These are phyloP conservation scores for Drosophila neotestacea DNA, from an alignment of 2,888 invertebrate species.

Conservation along the genomic window DNA sequence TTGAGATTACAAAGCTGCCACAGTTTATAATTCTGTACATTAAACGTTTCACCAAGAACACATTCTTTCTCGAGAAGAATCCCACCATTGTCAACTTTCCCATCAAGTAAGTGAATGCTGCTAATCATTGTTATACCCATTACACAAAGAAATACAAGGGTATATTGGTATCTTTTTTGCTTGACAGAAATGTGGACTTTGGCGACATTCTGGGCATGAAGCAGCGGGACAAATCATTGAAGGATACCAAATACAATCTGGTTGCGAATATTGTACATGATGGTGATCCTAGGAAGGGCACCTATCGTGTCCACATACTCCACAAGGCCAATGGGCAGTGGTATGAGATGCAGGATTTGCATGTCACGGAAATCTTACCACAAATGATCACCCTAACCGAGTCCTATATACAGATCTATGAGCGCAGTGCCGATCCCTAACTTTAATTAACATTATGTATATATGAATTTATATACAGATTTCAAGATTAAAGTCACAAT, in stretches of 20 bases:
- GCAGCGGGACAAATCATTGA: constrained; percentile 89
- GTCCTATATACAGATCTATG: constrained; percentile 97
- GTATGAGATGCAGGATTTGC: constrained; percentile 98
- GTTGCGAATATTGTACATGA: constrained; percentile 99
- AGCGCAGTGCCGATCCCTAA: constrained; percentile 81
- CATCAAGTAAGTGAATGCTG: constrained; percentile 91
- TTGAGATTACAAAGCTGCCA: constrained; percentile 96
- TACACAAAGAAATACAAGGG: too few relatives aligned
- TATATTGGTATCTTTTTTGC: constrained; percentile 61
- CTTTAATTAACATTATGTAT: constrained; percentile 23
- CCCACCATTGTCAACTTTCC: constrained; percentile 99
- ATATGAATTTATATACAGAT: constrained; percentile 16
- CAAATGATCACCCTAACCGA: constrained; percentile 99
- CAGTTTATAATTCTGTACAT: constrained; percentile 98
- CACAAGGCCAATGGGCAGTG: constrained; percentile 94
- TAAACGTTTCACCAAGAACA: constrained; percentile 99
- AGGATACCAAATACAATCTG: constrained; percentile 96
- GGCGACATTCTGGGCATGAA: constrained; percentile 96
- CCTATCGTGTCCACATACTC: constrained; percentile 96
- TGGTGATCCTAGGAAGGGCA: constrained; percentile 97
- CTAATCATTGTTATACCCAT: not conserved
- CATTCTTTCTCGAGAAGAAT: constrained; percentile 99
- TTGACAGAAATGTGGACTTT: constrained; percentile 95
- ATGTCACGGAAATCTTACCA: constrained; percentile 98
- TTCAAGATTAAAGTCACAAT: constrained; percentile 24